Evolutionary conservation across 2,113 vertebrate genomes (phyloP), one percentile per base, ranked within the genome.

Genomic region (Prunella fulvescens): DNA sequence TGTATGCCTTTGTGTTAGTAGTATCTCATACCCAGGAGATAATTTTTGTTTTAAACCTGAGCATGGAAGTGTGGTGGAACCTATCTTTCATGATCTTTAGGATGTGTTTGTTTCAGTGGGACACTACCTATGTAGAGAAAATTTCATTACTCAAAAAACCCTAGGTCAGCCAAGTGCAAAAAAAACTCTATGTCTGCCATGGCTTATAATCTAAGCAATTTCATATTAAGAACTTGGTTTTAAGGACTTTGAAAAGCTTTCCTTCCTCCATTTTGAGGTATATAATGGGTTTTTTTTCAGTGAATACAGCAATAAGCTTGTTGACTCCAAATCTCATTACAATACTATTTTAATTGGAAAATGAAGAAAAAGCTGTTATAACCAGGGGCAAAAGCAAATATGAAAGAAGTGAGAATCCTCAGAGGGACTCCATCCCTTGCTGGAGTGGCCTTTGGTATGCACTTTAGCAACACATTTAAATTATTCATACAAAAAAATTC

Each of bases 311-410:
- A 90, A 31, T 86, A 88, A 81, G 45, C 14, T 40, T 86, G 37
- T 70, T 51, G 64, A 51, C 31, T 60, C 40, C 65, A 90, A 77
- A 81, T 92, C 64, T 90, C 1, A 0, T 62, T 95, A 86, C 37
- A 74, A 81, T 95, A 84, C 45, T 53, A 86, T 90, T 96, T 94
- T 95, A 96, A 95, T 76, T 95, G 81, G 79, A 92, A 96, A 88
- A 95, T 60, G 23, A 94, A 81, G 81, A 37, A 78, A 78, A 89
- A 94, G 60, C 89, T 96, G 14, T 74, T 83, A 79, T 90, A 93
- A 92, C 93, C 57, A 64, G 61, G 48, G 90, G 92, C 90, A 86
- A 96, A 54, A 51, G 35, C 56, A 71, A 74, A 90, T 86, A 64
- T 16, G 56, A 95, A 86, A 78, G 85, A 90, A 83, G 10, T 18